Base-by-base conservation (phyloP, 2,797 vertebrate genomes). In the Anomalospiza imberbis region DNA sequence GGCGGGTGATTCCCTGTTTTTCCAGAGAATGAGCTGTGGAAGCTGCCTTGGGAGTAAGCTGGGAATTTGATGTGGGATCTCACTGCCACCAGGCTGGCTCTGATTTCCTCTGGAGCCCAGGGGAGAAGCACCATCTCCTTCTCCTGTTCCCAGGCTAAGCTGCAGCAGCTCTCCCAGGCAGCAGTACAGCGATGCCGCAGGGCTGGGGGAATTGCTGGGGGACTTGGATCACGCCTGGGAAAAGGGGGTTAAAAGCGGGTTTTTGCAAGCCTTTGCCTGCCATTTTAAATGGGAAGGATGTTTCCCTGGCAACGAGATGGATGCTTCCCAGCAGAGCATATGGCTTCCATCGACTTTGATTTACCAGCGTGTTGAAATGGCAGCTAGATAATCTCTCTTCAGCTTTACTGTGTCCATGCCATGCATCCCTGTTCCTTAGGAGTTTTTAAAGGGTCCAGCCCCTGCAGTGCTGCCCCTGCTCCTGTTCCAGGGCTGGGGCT, bases 221-320 rank as follows among this genome's bases (percentile, higher is more conserved):
- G 11, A 32, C 73, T 91, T 71, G 47, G 44, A 85, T 68, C 1
- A 0, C 42, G 76, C 76, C 66, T 94, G 94, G 81, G 80, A 60
- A 84, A 95, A 95, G 42, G 48, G 71, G 53, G 85, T 95, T 94
- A 94, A 93, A 88, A 95, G 40, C 94, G 92, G 89, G 75, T 78
- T 89, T 95, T 86, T 86, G 55, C 67, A 85, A 94, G 89, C 73
- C 66, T 92, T 89, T 93, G 93, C 93, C 89, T 97, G 95, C 93
- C 96, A 96, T 97, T 93, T 97, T 89, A 95, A 93, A 95, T 0
- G 47, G 85, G 85, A 93, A 95, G 48, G 82, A 94, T 93, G 95
- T 97, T 96, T 95, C 95, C 95, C 45, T 95, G 94, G 94, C 91
- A 97, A 97, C 93, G 92, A 97, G 94, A 95, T 95, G 92, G 93